Evolutionary conservation across 2,888 invertebrate genomes (phyloP).

Genomic region (Drosophila atroscutellata): DNA sequence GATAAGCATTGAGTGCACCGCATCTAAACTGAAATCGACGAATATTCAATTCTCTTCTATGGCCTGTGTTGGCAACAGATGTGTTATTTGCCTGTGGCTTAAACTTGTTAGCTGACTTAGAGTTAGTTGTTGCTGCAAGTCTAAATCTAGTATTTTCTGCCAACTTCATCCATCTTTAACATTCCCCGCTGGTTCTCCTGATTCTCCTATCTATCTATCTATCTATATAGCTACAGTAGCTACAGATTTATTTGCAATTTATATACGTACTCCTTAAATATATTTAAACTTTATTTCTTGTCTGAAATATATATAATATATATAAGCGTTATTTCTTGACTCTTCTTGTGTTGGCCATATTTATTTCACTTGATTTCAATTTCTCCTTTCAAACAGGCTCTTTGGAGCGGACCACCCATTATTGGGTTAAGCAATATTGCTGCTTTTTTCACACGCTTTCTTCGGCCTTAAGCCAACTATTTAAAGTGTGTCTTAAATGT

Average conservation of each 20-base stretch:
- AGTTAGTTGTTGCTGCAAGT: not conserved
- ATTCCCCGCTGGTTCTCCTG: not conserved
- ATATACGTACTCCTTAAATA: too few species aligned
- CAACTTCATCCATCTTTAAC: not conserved
- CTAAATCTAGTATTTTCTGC: not conserved
- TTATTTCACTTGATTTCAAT: not conserved
- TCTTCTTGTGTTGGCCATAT: not conserved
- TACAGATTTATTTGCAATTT: too few species aligned
- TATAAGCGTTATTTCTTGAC: not conserved
- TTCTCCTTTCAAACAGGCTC: not conserved
- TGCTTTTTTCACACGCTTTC: constrained; percentile 33
- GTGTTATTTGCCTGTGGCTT: too few species aligned
- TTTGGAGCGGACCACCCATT: not conserved
- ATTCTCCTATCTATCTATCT: too few species aligned
- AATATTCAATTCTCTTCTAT: constrained; percentile 18
- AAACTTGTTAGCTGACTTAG: not conserved
- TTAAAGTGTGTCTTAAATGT: constrained; percentile 8
- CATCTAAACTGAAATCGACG: constrained; percentile 5
- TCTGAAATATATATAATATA: not conserved
- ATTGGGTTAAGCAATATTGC: not conserved
- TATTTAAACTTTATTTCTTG: too few species aligned
- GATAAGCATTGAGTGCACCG: constrained; percentile 25
- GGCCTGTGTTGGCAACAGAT: not conserved
- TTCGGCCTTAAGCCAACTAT: not conserved
- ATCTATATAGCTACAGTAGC: too few species aligned